Evolutionary conservation across 2,888 invertebrate species (phyloP), one percentile per base, ranked within the genome.

Genomic region (Eubasilissa splendida): DNA sequence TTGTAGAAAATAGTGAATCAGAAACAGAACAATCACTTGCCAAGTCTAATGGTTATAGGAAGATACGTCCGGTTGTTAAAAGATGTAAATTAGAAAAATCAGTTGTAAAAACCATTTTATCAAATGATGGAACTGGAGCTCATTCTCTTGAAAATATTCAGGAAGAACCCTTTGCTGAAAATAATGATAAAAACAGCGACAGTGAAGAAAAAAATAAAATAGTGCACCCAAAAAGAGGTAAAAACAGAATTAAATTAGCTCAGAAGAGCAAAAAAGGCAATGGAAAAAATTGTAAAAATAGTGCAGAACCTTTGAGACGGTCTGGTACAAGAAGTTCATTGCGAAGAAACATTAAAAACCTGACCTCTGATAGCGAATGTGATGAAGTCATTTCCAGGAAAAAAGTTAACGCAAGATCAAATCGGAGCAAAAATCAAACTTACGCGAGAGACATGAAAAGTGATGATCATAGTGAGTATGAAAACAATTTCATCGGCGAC

Each of bases 1-100:
- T 92, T 85, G 94, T 95, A 85, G 96, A 96, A 86, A 93, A 94
- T 84, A 95, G 94, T 88, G 95, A 93, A 84, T 92, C 93, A 59
- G 94, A 94, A 85, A 90, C 88, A 71, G 91, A 92, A 54, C 83
- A 84, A 52, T 85, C 83, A 14, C 85, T 84, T 82, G 90, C 91
- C 83, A 88, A 85, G 56, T 14, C 66, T 80, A 84, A 84, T 58
- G 84, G 87, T 77, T 85, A 85, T 74, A 90, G 91, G 85, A 86
- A 91, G 85, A 86, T 91, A 59, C 90, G 92, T 84, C 93, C 93
- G 73, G 90, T 92, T 58, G 88, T 91, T 1, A 93, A 93, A 85
- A 90, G 91, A 84, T 88, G 91, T 76, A 91, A 90, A 86, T 79
- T 90, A 71, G 84, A 73, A 7, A 79, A 77, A 14, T 22, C 22